Conservation (phyloP, 2,797 vertebrate species). For the Clarias fuscus region DNA sequence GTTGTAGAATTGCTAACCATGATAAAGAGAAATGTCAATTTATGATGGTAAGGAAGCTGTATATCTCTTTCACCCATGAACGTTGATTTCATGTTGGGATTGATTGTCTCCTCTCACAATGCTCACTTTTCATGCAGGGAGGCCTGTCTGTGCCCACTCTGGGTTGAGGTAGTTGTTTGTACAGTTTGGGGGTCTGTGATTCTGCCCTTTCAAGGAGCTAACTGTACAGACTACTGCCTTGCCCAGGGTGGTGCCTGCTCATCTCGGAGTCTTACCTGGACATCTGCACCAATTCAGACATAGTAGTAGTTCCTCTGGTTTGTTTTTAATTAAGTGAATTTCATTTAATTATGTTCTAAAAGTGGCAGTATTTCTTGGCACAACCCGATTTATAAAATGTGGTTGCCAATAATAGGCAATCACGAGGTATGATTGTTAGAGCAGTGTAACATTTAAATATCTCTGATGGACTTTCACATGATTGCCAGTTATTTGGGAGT, state of each 20-base stretch:
- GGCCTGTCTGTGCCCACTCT: slow-evolving; percentile 75
- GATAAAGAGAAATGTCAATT: not conserved
- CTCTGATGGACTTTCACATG: not conserved
- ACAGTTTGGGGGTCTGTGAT: slow-evolving; percentile 99
- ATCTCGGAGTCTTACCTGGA: slow-evolving; percentile 44
- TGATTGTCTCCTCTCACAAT: not conserved
- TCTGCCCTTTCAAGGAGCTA: slow-evolving; percentile 99
- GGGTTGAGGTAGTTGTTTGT: slow-evolving; percentile 99
- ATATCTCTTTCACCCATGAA: not conserved
- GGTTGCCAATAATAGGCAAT: not conserved
- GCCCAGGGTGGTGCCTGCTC: slow-evolving; percentile 86
- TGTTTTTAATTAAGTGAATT: not conserved
- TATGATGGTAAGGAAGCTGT: not conserved
- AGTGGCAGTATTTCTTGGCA: not conserved
- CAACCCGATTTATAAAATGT: not conserved
- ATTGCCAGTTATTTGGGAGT: not conserved
- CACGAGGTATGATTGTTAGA: not conserved
- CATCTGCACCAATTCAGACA: not conserved
- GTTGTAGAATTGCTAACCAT: not conserved
- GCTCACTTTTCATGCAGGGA: slow-evolving; percentile 8
- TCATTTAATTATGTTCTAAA: not conserved
- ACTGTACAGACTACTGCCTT: slow-evolving; percentile 99
- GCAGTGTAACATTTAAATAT: not conserved
- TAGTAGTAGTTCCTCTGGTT: not conserved
- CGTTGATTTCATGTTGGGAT: not conserved